These are phyloP conservation scores for Syrphus vitripennis DNA, from an alignment of 2,888 invertebrate genomes.

Conservation along the genomic window DNA sequence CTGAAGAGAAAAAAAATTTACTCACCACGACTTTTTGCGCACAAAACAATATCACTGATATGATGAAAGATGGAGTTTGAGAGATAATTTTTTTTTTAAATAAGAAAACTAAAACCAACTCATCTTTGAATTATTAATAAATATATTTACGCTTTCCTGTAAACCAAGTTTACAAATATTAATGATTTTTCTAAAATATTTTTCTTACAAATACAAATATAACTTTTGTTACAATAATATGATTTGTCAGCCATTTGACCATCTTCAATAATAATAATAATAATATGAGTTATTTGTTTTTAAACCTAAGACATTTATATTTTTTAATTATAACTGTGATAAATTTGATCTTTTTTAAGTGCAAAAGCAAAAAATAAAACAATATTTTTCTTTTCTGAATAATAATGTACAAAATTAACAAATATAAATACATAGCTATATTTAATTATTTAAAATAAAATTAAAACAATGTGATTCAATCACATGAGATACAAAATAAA, in stretches of 20 bases:
- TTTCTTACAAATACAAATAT: conserved; percentile 55
- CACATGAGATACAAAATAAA: neutral
- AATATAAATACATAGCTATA: conserved; percentile 45
- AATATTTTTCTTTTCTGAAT: neutral
- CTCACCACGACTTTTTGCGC: too few species aligned
- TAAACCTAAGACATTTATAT: conserved; percentile 45
- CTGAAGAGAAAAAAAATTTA: too few species aligned
- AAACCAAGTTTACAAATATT: conserved; percentile 54
- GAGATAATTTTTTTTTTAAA: too few species aligned
- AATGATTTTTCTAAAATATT: conserved; percentile 45
- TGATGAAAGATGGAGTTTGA: too few species aligned
- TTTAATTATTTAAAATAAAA: neutral
- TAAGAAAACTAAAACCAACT: neutral
- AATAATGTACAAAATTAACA: conserved; percentile 37
- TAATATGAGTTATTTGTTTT: conserved; percentile 31
- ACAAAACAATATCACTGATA: too few species aligned
- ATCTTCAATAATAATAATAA: neutral
- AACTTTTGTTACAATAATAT: conserved; percentile 32
- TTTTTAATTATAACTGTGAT: conserved; percentile 5
- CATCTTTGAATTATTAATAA: conserved; percentile 49
- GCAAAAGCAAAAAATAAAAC: conserved; percentile 17
- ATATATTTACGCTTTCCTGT: conserved; percentile 55
- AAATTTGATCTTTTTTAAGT: conserved; percentile 21
- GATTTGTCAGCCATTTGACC: conserved; percentile 24
- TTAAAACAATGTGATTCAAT: conserved; percentile 8